phyloP scores from a whole-genome alignment of 1,140 invertebrate genomes.

The Sminthurinus signatus region DNA sequence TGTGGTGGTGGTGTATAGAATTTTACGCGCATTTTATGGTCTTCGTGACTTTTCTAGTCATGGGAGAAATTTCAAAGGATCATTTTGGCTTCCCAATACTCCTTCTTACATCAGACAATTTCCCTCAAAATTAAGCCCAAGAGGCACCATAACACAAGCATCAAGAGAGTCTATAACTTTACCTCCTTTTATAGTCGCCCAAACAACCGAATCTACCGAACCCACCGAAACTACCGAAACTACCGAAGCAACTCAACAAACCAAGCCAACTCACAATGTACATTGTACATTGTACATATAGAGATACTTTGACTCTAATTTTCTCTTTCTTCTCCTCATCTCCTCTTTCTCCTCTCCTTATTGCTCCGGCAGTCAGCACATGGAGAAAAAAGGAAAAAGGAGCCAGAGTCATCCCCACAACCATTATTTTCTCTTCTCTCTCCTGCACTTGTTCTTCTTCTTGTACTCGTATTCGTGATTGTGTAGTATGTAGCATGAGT shows the following conservation, averaged over 20 bases:
- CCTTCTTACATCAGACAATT: constrained; percentile 35
- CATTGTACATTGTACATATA: too few species aligned
- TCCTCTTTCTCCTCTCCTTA: not conserved
- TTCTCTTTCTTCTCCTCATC: constrained; percentile 10
- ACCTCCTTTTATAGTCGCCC: constrained; percentile 33
- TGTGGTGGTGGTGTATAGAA: constrained; percentile 12
- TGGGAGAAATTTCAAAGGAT: constrained; percentile 41
- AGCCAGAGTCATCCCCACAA: constrained; percentile 3
- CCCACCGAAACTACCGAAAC: too few species aligned
- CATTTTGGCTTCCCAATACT: constrained; percentile 41
- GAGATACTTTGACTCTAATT: constrained; percentile 36
- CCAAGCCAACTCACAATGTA: too few species aligned
- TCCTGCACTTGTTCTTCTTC: too few species aligned
- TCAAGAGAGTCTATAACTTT: constrained; percentile 38
- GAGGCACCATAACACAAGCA: constrained; percentile 33
- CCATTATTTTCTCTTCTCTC: constrained; percentile 13
- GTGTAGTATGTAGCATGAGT: too few species aligned
- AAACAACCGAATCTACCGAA: too few species aligned
- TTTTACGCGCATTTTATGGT: constrained; percentile 40
- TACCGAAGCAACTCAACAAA: too few species aligned
- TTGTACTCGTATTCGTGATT: too few species aligned
- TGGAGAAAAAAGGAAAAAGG: constrained; percentile 11
- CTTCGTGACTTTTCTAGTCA: constrained; percentile 40
- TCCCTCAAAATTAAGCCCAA: constrained; percentile 40
- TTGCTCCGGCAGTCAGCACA: not conserved